Conservation (phyloP, 2,113 vertebrate species). For the Ellobius talpinus region DNA sequence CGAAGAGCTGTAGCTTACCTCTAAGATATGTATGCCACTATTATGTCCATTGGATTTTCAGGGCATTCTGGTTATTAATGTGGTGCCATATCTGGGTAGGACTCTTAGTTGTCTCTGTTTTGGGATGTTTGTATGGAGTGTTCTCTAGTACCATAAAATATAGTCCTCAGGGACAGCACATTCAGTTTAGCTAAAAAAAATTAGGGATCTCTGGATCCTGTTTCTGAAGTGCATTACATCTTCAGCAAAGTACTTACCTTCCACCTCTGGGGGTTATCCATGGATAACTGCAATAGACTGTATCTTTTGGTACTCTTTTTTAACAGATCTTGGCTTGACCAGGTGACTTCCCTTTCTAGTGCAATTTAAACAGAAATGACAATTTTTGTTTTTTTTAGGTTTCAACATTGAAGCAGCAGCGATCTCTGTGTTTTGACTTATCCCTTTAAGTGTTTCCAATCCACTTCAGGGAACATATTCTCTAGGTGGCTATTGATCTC, state of each 20-base stretch:
- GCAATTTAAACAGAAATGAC: not conserved
- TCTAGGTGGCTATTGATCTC: not conserved
- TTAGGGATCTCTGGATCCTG: not conserved
- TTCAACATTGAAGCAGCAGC: not conserved
- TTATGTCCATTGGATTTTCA: not conserved
- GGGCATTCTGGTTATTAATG: not conserved
- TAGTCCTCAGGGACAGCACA: not conserved
- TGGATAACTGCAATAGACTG: not conserved
- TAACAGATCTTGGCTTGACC: not conserved
- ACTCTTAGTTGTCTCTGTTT: not conserved
- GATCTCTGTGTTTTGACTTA: not conserved
- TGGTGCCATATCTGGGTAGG: not conserved
- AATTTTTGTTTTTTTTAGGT: not conserved
- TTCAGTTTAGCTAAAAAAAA: not conserved
- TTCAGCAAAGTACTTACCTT: not conserved
- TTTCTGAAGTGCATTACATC: not conserved
- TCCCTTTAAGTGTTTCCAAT: not conserved
- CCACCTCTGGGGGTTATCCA: not conserved
- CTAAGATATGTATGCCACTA: not conserved
- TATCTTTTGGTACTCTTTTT: not conserved
- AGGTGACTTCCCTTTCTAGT: not conserved
- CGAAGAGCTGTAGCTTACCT: not conserved
- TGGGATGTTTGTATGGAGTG: not conserved
- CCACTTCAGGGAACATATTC: rapidly evolving
- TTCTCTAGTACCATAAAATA: not conserved